Percentiles rank a stretch among this genome's conserved stretches.
phyloP scores from a whole-genome alignment of 1,140 invertebrate species.

The Argopecten irradians region DNA sequence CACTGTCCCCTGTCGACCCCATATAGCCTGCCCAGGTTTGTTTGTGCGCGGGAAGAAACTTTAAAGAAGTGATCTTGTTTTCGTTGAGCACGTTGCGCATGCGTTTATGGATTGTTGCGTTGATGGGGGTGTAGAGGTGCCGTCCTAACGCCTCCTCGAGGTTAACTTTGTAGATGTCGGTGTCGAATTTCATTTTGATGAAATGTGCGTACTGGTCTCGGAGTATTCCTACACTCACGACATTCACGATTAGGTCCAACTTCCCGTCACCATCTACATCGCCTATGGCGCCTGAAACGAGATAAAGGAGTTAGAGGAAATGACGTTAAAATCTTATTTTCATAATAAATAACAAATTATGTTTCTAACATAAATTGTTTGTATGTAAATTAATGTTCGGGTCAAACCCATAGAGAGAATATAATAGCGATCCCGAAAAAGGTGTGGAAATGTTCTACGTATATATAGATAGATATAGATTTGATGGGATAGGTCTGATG shows the following conservation, averaged over 20 bases:
- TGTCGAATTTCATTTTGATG: slow-evolving; percentile 63
- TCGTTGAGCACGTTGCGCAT: slow-evolving; percentile 53
- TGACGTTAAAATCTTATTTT: too few species aligned
- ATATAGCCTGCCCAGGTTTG: slow-evolving; percentile 75
- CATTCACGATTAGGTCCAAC: slow-evolving; percentile 62
- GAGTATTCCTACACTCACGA: slow-evolving; percentile 58
- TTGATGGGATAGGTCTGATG: too few species aligned
- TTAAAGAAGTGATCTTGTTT: slow-evolving; percentile 56
- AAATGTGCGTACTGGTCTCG: slow-evolving; percentile 59
- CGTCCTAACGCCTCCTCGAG: slow-evolving; percentile 55
- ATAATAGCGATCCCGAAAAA: too few species aligned
- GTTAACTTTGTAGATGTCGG: slow-evolving; percentile 60
- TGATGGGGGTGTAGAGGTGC: slow-evolving; percentile 49
- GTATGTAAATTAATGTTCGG: too few species aligned
- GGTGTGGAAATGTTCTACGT: too few species aligned
- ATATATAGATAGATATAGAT: too few species aligned
- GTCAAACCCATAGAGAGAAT: too few species aligned
- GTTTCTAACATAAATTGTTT: too few species aligned
- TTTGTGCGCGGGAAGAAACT: slow-evolving; percentile 66
- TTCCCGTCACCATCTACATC: slow-evolving; percentile 68
- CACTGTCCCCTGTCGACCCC: slow-evolving; percentile 69
- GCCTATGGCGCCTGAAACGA: slow-evolving; percentile 63
- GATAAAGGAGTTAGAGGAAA: too few species aligned
- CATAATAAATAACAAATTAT: too few species aligned
- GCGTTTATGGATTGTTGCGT: slow-evolving; percentile 54